Conservation (phyloP, 2,888 invertebrate species). For the Tortrix viridana region DNA sequence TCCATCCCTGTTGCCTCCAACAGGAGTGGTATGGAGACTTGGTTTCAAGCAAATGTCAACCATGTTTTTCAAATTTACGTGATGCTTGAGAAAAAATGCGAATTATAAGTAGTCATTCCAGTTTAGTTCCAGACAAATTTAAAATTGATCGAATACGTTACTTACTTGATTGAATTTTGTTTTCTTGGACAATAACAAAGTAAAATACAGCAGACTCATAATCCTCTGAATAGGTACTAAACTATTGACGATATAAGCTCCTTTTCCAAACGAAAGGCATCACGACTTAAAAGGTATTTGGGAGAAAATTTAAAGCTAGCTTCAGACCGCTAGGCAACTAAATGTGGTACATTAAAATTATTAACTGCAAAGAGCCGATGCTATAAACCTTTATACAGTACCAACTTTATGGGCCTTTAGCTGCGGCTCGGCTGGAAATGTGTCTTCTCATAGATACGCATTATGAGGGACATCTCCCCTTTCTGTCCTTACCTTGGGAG, state of each 20-base stretch:
- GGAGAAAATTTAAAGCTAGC: not conserved
- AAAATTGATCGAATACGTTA: slow-evolving; percentile 2
- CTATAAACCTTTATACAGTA: slow-evolving; percentile 26
- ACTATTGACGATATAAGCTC: slow-evolving; percentile 1
- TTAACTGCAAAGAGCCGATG: slow-evolving; percentile 34
- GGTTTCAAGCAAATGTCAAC: not conserved
- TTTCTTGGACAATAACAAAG: slow-evolving; percentile 2
- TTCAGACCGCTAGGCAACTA: slow-evolving; percentile 7
- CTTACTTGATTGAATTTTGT: slow-evolving; percentile 10
- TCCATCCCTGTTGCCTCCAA: not conserved
- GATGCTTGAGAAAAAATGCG: not conserved
- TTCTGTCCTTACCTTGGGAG: slow-evolving; percentile 62
- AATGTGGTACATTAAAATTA: slow-evolving; percentile 20
- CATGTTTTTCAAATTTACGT: slow-evolving; percentile 5
- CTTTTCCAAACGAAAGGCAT: not conserved
- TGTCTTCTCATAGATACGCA: slow-evolving; percentile 38
- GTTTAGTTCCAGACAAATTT: slow-evolving; percentile 9
- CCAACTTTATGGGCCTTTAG: slow-evolving; percentile 35
- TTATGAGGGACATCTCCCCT: slow-evolving; percentile 45
- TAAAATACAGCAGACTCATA: not conserved
- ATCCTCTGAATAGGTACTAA: not conserved
- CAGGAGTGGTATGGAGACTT: slow-evolving; percentile 4
- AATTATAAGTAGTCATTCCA: not conserved
- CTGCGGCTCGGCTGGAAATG: slow-evolving; percentile 37
- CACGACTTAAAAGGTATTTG: not conserved